Evolutionary conservation across 2,797 vertebrate genomes (phyloP), one percentile per base, ranked within the genome.

Genomic region (Pseudochaenichthys georgianus): DNA sequence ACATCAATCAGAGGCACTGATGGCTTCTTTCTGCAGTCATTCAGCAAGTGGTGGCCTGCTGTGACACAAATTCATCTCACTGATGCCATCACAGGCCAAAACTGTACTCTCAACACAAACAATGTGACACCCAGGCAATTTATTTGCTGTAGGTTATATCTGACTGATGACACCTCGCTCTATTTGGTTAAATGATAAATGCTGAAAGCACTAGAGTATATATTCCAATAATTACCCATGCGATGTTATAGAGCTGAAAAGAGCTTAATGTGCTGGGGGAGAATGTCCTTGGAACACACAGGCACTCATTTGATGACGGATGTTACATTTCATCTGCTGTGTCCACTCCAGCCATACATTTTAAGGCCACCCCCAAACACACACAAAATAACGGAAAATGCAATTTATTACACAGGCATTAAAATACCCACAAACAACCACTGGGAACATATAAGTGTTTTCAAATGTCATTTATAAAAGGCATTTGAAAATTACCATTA

Each of bases 1-100:
- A 42, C 84, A 89, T 92, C 72, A 68, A 73, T 92, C 85, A 76
- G 28, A n/a, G 43, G 11, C 60, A 61, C 46, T 54, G 75, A 84
- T 78, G 58, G 77, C 81, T 86, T 80, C 11, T 5, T 74, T 82
- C 63, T 77, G 46, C 70, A 83, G 64, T 70, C 57, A 46, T 58
- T 80, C 64, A 48, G 38, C 61, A 60, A 65, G 71, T 43, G 64
- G 67, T 38, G 58, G 60, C 53, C 71, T 13, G 17, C 28, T 53
- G 55, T 4, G 13, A 74, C 73, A 70, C 54, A 71, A 42, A 84
- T 75, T 55, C 12, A 84, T 88, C 78, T 80, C 23, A 11, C 58
- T 73, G 50, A 78, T 72, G 73, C 67, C 41, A 63, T 81, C 63
- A 47, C 59, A 81, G 55, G 45, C 52, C 54, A 53, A 38, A 9